Evolutionary conservation across 2,797 vertebrate genomes (phyloP).

Genomic region (Catamblyrhynchus diadema): DNA sequence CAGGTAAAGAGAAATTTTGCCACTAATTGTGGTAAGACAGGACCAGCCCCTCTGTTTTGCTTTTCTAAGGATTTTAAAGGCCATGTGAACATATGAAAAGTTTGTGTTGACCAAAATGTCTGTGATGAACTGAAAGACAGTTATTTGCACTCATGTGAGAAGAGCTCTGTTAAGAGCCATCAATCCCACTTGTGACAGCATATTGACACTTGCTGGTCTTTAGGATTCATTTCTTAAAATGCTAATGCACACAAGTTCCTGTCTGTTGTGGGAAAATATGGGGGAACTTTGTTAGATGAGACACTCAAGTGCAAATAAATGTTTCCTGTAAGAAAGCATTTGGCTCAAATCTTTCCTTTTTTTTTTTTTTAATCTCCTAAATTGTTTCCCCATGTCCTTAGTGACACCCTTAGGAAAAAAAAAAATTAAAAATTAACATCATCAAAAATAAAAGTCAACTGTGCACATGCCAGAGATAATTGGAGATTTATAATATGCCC

Average conservation of each 20-base stretch:
- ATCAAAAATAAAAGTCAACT: constrained; percentile 50
- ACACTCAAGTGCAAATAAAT: constrained; percentile 49
- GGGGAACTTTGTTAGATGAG: constrained; percentile 51
- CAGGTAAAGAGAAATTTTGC: background rate
- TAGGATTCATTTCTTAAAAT: constrained; percentile 56
- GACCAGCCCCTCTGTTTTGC: background rate
- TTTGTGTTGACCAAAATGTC: constrained; percentile 37
- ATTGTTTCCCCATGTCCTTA: constrained; percentile 58
- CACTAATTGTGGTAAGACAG: background rate
- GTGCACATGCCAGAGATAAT: constrained; percentile 28
- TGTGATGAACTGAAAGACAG: constrained; percentile 42
- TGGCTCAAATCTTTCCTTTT: constrained; percentile 11
- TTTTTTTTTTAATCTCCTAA: background rate
- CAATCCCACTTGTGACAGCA: background rate
- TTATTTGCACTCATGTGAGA: constrained; percentile 55
- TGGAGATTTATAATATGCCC: constrained; percentile 31
- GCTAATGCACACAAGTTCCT: constrained; percentile 49
- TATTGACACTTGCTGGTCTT: constrained; percentile 40
- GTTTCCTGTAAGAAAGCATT: constrained; percentile 64
- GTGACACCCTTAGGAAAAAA: constrained; percentile 19
- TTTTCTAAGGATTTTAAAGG: background rate
- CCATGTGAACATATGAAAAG: background rate
- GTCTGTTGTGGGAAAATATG: constrained; percentile 54
- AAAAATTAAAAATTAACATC: constrained; percentile 1
- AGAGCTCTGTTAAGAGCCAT: constrained; percentile 9